phyloP scores from a whole-genome alignment of 2,888 invertebrate genomes.

The Patella pellucida region DNA sequence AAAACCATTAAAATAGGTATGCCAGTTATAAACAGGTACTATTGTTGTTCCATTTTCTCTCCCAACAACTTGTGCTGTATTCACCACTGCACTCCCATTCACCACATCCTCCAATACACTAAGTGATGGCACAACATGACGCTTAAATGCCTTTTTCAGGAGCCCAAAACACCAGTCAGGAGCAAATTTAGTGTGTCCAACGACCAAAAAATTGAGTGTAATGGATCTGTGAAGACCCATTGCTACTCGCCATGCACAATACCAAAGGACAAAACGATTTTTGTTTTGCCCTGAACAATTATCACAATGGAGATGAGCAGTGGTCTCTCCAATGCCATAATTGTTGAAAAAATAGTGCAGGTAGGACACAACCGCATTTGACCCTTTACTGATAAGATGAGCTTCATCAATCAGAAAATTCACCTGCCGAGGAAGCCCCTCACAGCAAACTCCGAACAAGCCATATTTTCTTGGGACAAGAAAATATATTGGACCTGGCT shows the following conservation, averaged over 20 bases:
- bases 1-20: constrained; percentile 25
- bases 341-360: constrained; percentile 30
- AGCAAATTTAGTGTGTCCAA: constrained; percentile 35
- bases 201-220: constrained; percentile 25
- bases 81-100: constrained; percentile 14
- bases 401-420: constrained; percentile 45
- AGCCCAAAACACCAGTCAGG: constrained; percentile 39
- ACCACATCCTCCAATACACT: constrained; percentile 25
- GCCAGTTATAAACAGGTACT: constrained; percentile 21
- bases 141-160: constrained; percentile 25
- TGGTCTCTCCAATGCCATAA: constrained; percentile 27
- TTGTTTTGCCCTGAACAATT: constrained; percentile 25
- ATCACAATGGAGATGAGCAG: constrained; percentile 4
- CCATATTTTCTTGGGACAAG: constrained; percentile 44
- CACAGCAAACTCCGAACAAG: constrained; percentile 42
- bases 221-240: constrained; percentile 16
- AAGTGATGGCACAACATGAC: constrained; percentile 20
- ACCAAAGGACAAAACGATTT: constrained; percentile 26
- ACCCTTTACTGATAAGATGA: constrained; percentile 27
- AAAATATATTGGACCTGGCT: constrained; percentile 50
- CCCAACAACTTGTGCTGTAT: constrained; percentile 12
- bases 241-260: constrained; percentile 25
- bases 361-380: constrained; percentile 26
- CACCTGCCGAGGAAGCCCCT: constrained; percentile 27
- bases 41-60: constrained; percentile 20